Base-by-base conservation (phyloP, 2,888 invertebrate species). In the Synergus japonicus region DNA sequence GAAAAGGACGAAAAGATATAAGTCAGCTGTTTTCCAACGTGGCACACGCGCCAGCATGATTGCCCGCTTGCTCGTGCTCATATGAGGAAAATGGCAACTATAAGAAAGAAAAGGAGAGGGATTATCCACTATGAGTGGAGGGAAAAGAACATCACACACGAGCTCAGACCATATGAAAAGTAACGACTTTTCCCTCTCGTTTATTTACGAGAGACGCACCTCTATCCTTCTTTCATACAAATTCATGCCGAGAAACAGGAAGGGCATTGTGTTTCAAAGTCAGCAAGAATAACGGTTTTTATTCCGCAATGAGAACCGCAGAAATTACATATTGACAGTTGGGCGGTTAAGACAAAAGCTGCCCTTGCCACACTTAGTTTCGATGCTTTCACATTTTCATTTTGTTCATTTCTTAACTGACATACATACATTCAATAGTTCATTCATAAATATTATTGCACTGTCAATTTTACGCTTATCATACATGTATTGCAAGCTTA, bases 1-100 rank as follows among this genome's bases (percentile, higher is more conserved):
- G 43, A 65, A 65, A 85, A 83, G 79, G 29, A 49, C 49, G 49
- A 83, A 85, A 85, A 83, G 79, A 82, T 81, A 85, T 81, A 82
- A 87, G 87, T 89, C 89, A 89, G 88, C 89, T 89, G 88, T 89
- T 88, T 88, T 85, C 83, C 81, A 76, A 76, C 78, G 44, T 81
- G 86, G 83, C 85, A 85, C 86, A 85, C 83, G 85, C 83, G 85
- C 83, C 82, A 76, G 66, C 41, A 54, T 54, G 49, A 73, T 49
- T 73, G 49, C 49, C 49, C 37, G 37, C 54, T 7, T n/a, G 49
- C 7, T 7, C 7, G 4, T 60, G 37, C 37, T n/a, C 54, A 73
- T 54, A 73, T 22, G 37, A 37, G 29, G 54, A 73, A 73, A 73
- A 37, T n/a, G 54, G 37, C 49, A 54, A 73, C 49, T 15, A 73